Percentiles rank a stretch among this genome's conserved stretches.
Evolutionary conservation across 2,113 vertebrate species (phyloP).

Genomic region (Delphinapterus leucas): DNA sequence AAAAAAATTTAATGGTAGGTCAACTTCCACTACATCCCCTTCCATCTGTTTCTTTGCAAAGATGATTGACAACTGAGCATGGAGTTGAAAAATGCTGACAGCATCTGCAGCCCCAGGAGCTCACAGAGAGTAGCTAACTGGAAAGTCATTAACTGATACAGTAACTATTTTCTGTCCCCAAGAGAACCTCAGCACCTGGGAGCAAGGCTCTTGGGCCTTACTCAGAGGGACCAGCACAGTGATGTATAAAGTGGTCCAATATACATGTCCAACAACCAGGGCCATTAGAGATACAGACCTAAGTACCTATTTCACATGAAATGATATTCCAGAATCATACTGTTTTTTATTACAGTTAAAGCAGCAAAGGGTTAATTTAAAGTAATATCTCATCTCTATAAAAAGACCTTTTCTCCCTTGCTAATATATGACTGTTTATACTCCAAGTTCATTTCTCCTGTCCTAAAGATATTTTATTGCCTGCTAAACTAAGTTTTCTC

Average conservation of each 20-base stretch:
- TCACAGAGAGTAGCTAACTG: background rate
- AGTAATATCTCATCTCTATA: slow-evolving; percentile 25
- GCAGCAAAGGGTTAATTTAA: slow-evolving; percentile 63
- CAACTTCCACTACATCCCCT: background rate
- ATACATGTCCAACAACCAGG: background rate
- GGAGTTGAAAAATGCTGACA: background rate
- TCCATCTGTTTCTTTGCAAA: slow-evolving; percentile 28
- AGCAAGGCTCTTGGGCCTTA: background rate
- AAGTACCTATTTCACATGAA: background rate
- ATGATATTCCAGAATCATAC: background rate
- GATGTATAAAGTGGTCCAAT: background rate
- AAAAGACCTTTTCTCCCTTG: slow-evolving; percentile 25
- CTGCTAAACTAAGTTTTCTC: slow-evolving; percentile 74
- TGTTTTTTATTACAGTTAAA: slow-evolving; percentile 3
- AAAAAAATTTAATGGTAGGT: background rate
- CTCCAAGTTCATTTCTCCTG: slow-evolving; percentile 51
- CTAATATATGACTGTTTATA: slow-evolving; percentile 56
- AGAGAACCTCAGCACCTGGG: background rate
- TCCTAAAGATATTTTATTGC: slow-evolving; percentile 69
- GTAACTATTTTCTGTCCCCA: background rate
- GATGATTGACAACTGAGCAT: slow-evolving; percentile 38
- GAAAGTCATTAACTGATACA: slow-evolving; percentile 13
- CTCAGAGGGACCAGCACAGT: background rate
- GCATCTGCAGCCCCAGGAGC: background rate
- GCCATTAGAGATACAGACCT: background rate